These are phyloP conservation scores for Hyaena hyaena DNA, from an alignment of 2,113 vertebrate genomes.

Conservation along the genomic window DNA sequence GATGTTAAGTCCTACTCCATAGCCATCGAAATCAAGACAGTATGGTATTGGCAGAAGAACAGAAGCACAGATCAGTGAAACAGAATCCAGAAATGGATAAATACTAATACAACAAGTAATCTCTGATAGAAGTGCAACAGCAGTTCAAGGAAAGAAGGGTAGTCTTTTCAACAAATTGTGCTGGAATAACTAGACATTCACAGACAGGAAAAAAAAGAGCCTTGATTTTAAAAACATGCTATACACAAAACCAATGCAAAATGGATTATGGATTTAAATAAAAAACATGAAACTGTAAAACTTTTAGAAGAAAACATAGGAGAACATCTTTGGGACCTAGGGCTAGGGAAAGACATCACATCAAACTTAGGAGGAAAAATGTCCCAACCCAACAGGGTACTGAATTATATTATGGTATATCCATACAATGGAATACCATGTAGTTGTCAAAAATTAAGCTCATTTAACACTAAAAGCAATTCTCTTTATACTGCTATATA, in stretches of 20 bases:
- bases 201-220: background rate
- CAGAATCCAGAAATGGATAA: background rate
- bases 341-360: background rate
- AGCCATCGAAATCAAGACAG: background rate
- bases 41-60: background rate
- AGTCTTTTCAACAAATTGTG: conserved; percentile 17
- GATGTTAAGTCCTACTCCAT: background rate
- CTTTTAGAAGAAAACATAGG: background rate
- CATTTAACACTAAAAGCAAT: background rate
- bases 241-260: conserved; percentile 10
- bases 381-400: background rate
- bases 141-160: background rate
- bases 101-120: background rate
- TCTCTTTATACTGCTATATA: background rate
- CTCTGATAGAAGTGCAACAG: conserved; percentile 27
- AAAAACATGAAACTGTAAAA: background rate
- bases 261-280: background rate
- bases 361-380: background rate
- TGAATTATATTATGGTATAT: background rate
- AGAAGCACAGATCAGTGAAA: conserved; percentile 14
- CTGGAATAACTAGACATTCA: background rate
- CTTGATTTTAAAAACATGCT: background rate
- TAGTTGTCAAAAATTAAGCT: background rate
- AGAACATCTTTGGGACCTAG: background rate
- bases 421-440: background rate